phyloP scores from a whole-genome alignment of 2,888 invertebrate genomes.

The Eubasilissa splendida region DNA sequence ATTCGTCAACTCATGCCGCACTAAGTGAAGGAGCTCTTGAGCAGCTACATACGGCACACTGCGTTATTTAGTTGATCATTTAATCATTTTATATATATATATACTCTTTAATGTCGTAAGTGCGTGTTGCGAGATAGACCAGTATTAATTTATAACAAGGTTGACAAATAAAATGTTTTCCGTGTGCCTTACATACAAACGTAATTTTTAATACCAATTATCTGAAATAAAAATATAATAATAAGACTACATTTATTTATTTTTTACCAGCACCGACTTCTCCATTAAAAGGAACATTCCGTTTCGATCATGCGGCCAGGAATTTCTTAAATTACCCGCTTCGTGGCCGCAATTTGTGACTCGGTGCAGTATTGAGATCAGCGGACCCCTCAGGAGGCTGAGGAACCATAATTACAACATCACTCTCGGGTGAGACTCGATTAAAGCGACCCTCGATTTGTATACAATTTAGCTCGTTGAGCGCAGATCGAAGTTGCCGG shows the following conservation, averaged over 20 bases:
- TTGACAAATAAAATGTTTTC: no score
- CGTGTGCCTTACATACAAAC: no score
- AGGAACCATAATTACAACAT: conserved; percentile 20
- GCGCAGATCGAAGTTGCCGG: not conserved
- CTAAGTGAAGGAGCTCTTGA: conserved; percentile 11
- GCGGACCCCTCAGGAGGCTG: conserved; percentile 21
- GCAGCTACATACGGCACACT: not conserved
- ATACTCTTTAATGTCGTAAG: no score
- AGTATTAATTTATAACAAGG: no score
- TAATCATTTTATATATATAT: no score
- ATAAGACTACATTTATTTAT: no score
- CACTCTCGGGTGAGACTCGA: not conserved
- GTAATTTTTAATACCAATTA: no score
- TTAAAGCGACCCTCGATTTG: not conserved
- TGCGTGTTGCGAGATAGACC: no score
- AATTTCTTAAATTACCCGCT: conserved; percentile 32
- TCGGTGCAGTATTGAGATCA: conserved; percentile 34
- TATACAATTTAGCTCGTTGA: not conserved
- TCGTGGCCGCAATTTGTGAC: conserved; percentile 8
- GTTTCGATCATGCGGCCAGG: not conserved
- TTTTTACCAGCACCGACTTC: not conserved
- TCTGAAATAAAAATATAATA: no score
- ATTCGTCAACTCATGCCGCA: conserved; percentile 33
- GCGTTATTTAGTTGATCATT: no score
- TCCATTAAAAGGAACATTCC: conserved; percentile 18